A percentile compares a stretch with the other conserved stretches of the same genome.
phyloP scores from a whole-genome alignment of 2,797 vertebrate species.

The Alauda arvensis region DNA sequence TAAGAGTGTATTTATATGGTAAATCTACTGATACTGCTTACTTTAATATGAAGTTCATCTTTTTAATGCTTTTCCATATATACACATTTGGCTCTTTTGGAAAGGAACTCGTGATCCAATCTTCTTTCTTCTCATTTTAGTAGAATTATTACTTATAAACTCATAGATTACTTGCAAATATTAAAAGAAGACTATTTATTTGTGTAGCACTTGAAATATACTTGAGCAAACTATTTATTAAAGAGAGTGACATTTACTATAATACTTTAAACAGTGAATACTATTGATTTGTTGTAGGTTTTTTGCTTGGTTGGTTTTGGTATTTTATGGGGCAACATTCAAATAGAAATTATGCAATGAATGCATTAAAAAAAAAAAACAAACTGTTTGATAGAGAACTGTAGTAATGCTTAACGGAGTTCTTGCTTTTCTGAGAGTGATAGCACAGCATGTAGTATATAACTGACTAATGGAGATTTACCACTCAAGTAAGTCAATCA shows the following conservation, averaged over 20 bases:
- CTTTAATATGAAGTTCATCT: constrained; percentile 35
- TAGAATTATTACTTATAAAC: constrained; percentile 19
- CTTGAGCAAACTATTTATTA: neutral
- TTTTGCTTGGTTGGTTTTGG: neutral
- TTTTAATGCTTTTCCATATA: constrained; percentile 35
- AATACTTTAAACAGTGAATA: neutral
- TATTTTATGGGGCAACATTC: neutral
- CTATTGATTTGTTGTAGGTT: neutral
- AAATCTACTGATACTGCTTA: constrained; percentile 52
- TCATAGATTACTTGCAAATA: neutral
- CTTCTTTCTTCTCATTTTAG: constrained; percentile 29
- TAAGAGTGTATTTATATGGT: constrained; percentile 51
- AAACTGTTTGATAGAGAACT: neutral
- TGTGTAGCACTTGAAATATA: neutral
- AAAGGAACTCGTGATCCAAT: constrained; percentile 28
- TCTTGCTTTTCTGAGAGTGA: neutral
- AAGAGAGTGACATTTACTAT: neutral
- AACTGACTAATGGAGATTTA: neutral
- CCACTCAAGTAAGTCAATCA: constrained; percentile 17
- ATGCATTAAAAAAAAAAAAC: neutral
- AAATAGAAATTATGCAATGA: neutral
- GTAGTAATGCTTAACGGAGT: neutral
- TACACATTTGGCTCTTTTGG: neutral
- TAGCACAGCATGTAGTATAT: neutral
- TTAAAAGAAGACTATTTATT: neutral